A percentile compares a stretch with the other conserved stretches of the same genome.
Conservation (phyloP, 2,113 vertebrate genomes). For the Equus quagga region DNA sequence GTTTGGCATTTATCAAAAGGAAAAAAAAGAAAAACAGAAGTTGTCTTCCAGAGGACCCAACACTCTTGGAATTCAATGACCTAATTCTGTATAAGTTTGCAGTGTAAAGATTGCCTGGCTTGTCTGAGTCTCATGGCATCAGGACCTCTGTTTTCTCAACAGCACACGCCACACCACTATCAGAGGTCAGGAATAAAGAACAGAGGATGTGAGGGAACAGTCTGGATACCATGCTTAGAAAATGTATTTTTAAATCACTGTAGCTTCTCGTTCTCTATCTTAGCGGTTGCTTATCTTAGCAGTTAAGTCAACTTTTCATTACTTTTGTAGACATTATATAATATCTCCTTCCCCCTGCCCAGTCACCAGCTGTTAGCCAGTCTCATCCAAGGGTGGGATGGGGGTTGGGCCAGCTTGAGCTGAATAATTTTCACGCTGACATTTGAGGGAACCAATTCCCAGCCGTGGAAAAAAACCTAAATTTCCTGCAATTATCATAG, state of each 20-base stretch:
- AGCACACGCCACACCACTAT: background rate
- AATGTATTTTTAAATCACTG: slow-evolving; percentile 1
- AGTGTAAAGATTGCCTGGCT: background rate
- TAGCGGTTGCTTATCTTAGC: slow-evolving; percentile 35
- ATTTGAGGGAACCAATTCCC: background rate
- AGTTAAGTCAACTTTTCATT: slow-evolving; percentile 40
- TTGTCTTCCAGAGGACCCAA: slow-evolving; percentile 47
- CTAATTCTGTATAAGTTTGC: slow-evolving; percentile 40
- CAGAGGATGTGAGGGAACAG: background rate
- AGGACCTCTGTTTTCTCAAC: background rate
- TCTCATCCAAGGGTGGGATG: background rate
- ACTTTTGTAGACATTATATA: slow-evolving; percentile 65
- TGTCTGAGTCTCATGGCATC: background rate
- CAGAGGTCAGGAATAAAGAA: slow-evolving; percentile 8
- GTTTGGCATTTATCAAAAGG: slow-evolving; percentile 58
- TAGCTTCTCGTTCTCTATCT: slow-evolving; percentile 46
- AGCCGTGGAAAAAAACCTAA: background rate
- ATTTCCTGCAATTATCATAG: background rate
- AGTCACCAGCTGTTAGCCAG: slow-evolving; percentile 26
- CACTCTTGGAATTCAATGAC: slow-evolving; percentile 68
- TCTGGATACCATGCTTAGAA: background rate
- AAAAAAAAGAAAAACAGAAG: background rate
- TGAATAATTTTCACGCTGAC: background rate
- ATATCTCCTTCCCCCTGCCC: background rate
- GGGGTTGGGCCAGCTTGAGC: background rate